phyloP scores from a whole-genome alignment of 2,888 invertebrate species.

The Watsonalla cultraria region DNA sequence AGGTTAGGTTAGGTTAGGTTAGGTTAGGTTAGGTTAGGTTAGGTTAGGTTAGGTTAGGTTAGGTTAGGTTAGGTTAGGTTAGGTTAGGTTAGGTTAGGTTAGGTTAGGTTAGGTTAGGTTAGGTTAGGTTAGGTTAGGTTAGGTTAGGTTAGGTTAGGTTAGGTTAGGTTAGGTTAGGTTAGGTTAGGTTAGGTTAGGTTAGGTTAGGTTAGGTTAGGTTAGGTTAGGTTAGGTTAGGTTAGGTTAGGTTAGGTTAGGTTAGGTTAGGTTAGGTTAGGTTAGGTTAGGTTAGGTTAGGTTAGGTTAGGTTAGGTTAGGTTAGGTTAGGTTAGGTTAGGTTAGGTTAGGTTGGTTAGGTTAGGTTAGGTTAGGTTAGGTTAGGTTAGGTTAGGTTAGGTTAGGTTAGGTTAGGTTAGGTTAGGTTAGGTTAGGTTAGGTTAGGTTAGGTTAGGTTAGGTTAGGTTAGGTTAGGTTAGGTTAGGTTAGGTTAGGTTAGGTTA shows the following conservation, averaged over 20 bases:
- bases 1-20: slow-evolving; percentile 12
- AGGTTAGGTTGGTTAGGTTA: too few species aligned
- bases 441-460: too few species aligned
- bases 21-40: slow-evolving; percentile 12
- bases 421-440: too few species aligned
- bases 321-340: slow-evolving; percentile 12
- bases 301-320: slow-evolving; percentile 12
- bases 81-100: slow-evolving; percentile 10
- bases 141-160: slow-evolving; percentile 8
- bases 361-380: too few species aligned
- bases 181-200: slow-evolving; percentile 12
- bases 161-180: slow-evolving; percentile 11
- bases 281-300: slow-evolving; percentile 12
- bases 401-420: too few species aligned
- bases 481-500: too few species aligned
- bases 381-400: too few species aligned
- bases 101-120: slow-evolving; percentile 11
- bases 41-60: slow-evolving; percentile 10
- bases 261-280: slow-evolving; percentile 12
- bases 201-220: slow-evolving; percentile 10
- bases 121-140: slow-evolving; percentile 13
- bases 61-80: slow-evolving; percentile 10
- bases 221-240: slow-evolving; percentile 11
- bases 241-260: slow-evolving; percentile 11
- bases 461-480: too few species aligned